Conservation (phyloP, 2,888 invertebrate species). For the Acanthosepion pharaonis region DNA sequence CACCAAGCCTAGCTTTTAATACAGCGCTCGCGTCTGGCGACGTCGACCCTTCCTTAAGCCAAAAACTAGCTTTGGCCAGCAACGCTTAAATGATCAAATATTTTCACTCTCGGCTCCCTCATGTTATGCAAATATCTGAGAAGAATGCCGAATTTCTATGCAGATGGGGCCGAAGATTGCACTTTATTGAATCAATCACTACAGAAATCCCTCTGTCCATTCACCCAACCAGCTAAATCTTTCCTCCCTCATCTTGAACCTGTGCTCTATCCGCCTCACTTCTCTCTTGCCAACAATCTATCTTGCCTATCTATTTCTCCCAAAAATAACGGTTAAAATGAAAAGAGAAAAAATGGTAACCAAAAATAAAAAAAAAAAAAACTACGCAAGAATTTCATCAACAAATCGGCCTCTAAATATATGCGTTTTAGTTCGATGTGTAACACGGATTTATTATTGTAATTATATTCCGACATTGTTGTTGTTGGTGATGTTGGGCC, state of each 20-base stretch:
- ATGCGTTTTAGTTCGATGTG: not conserved
- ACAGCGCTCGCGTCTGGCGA: too few relatives aligned
- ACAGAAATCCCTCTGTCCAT: not conserved
- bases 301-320: not conserved
- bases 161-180: slow-evolving; percentile 33
- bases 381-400: not conserved
- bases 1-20: too few relatives aligned
- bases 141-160: not conserved
- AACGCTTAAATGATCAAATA: slow-evolving; percentile 2
- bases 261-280: not conserved
- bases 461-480: not conserved
- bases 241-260: not conserved
- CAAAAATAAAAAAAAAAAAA: not conserved
- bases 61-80: not conserved
- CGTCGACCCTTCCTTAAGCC: not conserved
- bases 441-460: not conserved
- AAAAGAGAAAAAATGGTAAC: not conserved
- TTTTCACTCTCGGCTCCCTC: not conserved
- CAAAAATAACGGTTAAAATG: not conserved
- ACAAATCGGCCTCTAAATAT: not conserved
- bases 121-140: not conserved
- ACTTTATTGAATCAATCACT: slow-evolving; percentile 1
- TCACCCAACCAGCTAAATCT: not conserved
- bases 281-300: not conserved
- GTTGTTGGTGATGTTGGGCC: not conserved